A percentile compares a stretch with the other conserved stretches of the same genome.
Conservation (phyloP, 1,140 invertebrate species). For the Meloidogyne chitwoodi region DNA sequence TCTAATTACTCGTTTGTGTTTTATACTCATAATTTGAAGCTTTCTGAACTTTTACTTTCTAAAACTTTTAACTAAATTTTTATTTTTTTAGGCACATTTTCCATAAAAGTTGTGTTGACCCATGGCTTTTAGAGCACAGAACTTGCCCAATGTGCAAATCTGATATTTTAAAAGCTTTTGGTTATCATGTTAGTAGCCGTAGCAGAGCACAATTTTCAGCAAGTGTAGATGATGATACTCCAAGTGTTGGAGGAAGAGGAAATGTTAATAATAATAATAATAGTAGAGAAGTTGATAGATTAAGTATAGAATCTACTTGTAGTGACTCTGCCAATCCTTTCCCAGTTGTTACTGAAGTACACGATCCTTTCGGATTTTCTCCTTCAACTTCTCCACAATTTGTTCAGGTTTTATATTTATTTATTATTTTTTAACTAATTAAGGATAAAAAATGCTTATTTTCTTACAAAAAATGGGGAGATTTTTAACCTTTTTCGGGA, state of each 20-base stretch:
- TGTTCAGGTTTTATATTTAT: slow-evolving; percentile 29
- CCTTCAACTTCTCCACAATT: slow-evolving; percentile 52
- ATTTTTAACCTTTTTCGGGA: no score
- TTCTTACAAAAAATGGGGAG: no score
- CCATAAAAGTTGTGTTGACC: slow-evolving; percentile 87
- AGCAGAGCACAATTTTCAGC: slow-evolving; percentile 39
- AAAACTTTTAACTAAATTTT: no score
- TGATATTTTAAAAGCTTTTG: slow-evolving; percentile 86
- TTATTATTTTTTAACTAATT: background rate
- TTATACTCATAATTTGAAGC: no score
- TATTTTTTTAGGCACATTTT: slow-evolving; percentile 77
- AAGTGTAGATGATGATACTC: slow-evolving; percentile 21
- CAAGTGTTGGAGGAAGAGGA: background rate
- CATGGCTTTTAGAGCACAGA: slow-evolving; percentile 84
- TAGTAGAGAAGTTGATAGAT: slow-evolving; percentile 7
- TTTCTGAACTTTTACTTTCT: no score
- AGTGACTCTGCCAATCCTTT: slow-evolving; percentile 52
- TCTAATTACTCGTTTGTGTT: no score
- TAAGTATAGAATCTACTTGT: slow-evolving; percentile 37
- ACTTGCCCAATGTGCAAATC: slow-evolving; percentile 84
- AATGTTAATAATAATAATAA: background rate
- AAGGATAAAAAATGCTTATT: no score
- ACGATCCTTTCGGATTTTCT: slow-evolving; percentile 51
- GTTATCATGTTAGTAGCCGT: slow-evolving; percentile 60
- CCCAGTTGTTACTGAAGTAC: slow-evolving; percentile 49